Conservation (phyloP, 2,113 vertebrate species). For the Notarius quadriscutis region DNA sequence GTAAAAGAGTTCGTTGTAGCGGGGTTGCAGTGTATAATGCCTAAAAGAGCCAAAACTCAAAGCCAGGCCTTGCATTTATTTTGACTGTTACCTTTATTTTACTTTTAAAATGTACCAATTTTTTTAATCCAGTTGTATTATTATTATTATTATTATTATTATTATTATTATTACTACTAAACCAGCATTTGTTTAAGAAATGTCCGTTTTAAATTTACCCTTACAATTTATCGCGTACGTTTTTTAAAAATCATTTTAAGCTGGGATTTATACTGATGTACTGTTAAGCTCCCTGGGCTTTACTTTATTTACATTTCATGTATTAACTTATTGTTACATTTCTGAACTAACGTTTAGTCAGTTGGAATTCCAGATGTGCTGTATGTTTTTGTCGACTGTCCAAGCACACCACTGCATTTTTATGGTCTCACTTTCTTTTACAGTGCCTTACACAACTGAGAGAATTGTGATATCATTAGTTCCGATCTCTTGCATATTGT, state of each 20-base stretch:
- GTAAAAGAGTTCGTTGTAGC: too few species aligned
- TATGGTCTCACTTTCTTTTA: conserved; percentile 34
- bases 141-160: neutral
- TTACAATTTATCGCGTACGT: too few species aligned
- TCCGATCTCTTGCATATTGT: neutral
- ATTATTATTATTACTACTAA: neutral
- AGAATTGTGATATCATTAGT: neutral
- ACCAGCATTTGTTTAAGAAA: neutral
- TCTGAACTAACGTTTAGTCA: neutral
- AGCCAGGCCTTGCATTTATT: neutral
- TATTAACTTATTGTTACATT: conserved; percentile 17
- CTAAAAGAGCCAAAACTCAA: neutral
- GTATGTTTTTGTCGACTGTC: neutral
- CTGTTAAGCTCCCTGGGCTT: neutral
- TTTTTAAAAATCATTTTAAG: neutral
- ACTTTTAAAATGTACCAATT: neutral
- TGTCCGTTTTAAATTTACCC: neutral
- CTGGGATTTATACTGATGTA: neutral
- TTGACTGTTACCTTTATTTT: neutral
- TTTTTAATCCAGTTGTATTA: neutral
- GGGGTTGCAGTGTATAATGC: neutral
- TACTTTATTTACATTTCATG: neutral
- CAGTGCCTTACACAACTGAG: conserved; percentile 38
- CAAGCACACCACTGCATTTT: neutral
- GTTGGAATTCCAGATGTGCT: neutral